Conservation (phyloP, 2,113 vertebrate species). For the Oreocharis arfaki region DNA sequence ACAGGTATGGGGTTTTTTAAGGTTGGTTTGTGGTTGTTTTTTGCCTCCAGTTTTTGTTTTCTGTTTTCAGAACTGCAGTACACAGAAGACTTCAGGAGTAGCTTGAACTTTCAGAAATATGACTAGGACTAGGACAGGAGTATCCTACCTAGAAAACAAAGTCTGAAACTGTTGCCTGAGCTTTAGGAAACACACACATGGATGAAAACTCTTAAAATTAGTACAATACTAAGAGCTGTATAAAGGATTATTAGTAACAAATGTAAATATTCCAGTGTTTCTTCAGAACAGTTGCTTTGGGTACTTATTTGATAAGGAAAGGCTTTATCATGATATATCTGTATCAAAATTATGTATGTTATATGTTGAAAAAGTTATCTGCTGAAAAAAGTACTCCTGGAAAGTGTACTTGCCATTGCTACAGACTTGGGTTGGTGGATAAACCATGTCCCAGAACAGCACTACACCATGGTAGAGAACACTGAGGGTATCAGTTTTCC, state of each 20-base stretch:
- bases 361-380: rapidly evolving
- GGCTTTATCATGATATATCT: not conserved
- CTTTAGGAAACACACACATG: not conserved
- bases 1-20: not conserved
- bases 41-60: not conserved
- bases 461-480: not conserved
- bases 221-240: not conserved
- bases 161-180: not conserved
- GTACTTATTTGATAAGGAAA: not conserved
- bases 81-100: not conserved
- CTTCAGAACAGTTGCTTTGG: not conserved
- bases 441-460: not conserved
- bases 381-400: not conserved
- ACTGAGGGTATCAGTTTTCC: not conserved
- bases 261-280: not conserved
- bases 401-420: not conserved
- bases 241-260: not conserved
- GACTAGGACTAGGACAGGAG: not conserved
- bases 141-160: not conserved
- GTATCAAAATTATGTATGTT: not conserved
- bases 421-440: not conserved
- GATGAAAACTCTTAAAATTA: not conserved
- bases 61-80: not conserved
- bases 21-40: not conserved
- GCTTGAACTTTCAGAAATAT: not conserved